phyloP scores from a whole-genome alignment of 2,797 vertebrate species.

The Okamejei kenojei region DNA sequence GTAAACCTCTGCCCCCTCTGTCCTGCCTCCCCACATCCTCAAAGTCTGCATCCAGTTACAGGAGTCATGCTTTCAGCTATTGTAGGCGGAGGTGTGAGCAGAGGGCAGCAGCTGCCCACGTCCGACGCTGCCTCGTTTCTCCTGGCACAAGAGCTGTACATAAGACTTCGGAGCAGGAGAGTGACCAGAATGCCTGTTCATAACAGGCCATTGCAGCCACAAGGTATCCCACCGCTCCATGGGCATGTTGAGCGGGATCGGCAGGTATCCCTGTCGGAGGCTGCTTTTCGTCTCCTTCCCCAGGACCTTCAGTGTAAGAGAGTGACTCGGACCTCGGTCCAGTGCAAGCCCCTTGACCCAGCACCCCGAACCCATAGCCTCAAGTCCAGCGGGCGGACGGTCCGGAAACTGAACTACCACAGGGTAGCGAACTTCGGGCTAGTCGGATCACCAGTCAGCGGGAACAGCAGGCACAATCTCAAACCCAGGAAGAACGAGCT shows the following conservation, averaged over 20 bases:
- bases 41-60: not conserved
- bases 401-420: constrained; percentile 8
- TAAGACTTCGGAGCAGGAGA: constrained; percentile 4
- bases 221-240: not conserved
- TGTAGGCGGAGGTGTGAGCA: constrained; percentile 22
- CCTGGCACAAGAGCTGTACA: constrained; percentile 20
- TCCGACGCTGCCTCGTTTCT: not conserved
- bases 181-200: not conserved
- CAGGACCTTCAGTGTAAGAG: not conserved
- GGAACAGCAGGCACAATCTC: not conserved
- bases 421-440: not conserved
- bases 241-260: not conserved
- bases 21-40: not conserved
- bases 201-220: not conserved
- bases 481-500: not conserved
- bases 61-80: constrained; percentile 17
- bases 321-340: not conserved
- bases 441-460: not conserved
- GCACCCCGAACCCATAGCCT: not conserved
- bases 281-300: not conserved
- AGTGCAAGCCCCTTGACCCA: not conserved
- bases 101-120: not conserved
- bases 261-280: not conserved
- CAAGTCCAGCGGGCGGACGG: not conserved
- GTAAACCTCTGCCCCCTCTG: not conserved